phyloP scores from a whole-genome alignment of 2,888 invertebrate species.

The Listrodromus nycthemerus region DNA sequence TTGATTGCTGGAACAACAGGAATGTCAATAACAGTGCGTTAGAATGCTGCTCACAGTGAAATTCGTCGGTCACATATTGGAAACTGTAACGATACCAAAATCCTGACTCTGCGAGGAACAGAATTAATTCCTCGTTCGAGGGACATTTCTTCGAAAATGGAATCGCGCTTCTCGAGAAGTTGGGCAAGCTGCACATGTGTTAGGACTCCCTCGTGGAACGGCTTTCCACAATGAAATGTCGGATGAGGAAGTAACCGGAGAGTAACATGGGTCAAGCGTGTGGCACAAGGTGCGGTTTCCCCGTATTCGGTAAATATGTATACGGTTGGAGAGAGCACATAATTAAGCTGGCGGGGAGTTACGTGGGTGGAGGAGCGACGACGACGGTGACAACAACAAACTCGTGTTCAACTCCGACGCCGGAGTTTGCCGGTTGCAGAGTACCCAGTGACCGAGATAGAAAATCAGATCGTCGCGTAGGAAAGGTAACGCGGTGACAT shows the following conservation, averaged over 20 bases:
- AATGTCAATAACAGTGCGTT: not conserved
- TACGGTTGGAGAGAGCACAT: not conserved
- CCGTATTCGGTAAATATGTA: not conserved
- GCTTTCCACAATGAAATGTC: not conserved
- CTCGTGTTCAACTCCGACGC: constrained; percentile 40
- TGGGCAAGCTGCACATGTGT: not conserved
- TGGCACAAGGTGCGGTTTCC: not conserved
- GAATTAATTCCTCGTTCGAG: too few species aligned
- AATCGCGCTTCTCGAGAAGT: not conserved
- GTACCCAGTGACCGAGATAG: constrained; percentile 22
- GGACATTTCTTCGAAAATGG: not conserved
- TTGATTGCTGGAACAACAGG: too few species aligned
- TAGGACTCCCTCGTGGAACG: not conserved
- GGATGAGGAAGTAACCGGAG: not conserved
- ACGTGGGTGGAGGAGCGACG: not conserved
- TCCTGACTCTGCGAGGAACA: too few species aligned
- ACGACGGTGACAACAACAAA: constrained; percentile 44
- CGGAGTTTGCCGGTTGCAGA: constrained; percentile 36
- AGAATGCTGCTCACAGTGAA: not conserved
- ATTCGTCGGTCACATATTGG: too few species aligned
- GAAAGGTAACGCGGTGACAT: constrained; percentile 32
- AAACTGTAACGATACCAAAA: not conserved
- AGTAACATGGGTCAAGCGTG: not conserved
- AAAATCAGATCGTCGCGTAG: constrained; percentile 14
- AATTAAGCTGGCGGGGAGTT: constrained; percentile 41